Base-by-base conservation (phyloP, 2,888 invertebrate genomes). In the Abrostola tripartita region DNA sequence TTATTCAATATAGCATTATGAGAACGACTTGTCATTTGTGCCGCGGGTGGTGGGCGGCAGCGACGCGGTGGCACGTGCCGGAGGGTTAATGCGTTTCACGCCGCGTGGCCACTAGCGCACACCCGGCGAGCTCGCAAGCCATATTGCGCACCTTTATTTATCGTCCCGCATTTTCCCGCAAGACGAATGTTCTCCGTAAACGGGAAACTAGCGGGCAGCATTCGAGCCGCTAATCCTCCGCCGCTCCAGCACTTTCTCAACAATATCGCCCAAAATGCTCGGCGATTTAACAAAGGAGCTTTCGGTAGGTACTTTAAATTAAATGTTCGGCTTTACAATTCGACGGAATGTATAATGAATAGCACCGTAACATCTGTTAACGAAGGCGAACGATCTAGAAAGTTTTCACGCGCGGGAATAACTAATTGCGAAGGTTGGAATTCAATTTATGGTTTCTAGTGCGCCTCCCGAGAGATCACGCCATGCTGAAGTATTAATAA, bases 331-430 rank as follows among this genome's bases (percentile, higher is more conserved):
- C 92, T 93, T 94, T 89, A 93, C 92, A 93, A 93, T 94, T 93
- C 92, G 92, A 94, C 88, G 92, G 94, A 94, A 94, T 94, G 93
- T 94, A 94, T 94, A 94, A 94, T 94, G 94, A 94, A 94, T 94
- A 92, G 93, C 93, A 90, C 93, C 93, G 94, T 93, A 94, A 94
- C 94, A 94, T 94, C 94, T 94, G 94, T 94, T 94, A 94, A 94
- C 94, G 94, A 94, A 94, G 92, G 94, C 94, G 91, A 93, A 93
- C 93, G 94, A 94, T 94, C 94, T 94, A 91, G 88, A 94, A 94
- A 94, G 94, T 94, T 94, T 93, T 94, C 94, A 94, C 94, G 94
- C 94, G 93, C 94, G 93, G 93, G 94, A 94, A 93, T 94, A 93
- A 94, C 94, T 94, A 94, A 94, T 94, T 94, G 94, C 94, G 92